These are phyloP conservation scores for Xenopus borealis DNA, from an alignment of 2,113 vertebrate genomes.

Conservation along the genomic window DNA sequence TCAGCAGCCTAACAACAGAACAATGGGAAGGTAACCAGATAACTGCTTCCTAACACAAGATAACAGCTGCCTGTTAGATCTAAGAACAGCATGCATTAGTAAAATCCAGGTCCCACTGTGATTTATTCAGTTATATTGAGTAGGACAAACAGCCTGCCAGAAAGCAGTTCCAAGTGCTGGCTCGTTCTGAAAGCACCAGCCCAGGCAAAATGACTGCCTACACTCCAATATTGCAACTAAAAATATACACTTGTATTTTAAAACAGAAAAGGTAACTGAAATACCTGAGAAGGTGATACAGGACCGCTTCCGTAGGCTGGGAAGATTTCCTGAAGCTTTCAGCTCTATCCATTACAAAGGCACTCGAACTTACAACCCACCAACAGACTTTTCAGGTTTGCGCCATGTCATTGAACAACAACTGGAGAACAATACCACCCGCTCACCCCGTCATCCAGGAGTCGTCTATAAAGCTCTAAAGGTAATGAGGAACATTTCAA, in stretches of 20 bases:
- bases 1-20: too few species aligned
- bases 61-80: too few species aligned
- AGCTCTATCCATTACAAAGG: slow-evolving; percentile 96
- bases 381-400: slow-evolving; percentile 93
- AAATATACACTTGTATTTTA: not conserved
- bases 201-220: too few species aligned
- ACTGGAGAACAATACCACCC: slow-evolving; percentile 92
- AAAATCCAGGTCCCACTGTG: too few species aligned
- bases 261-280: slow-evolving; percentile 85
- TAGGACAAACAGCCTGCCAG: too few species aligned
- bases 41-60: too few species aligned
- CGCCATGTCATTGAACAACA: slow-evolving; percentile 86
- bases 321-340: slow-evolving; percentile 94
- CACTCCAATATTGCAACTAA: too few species aligned
- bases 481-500: slow-evolving; percentile 60
- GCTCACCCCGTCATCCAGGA: slow-evolving; percentile 86
- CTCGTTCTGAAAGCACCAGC: too few species aligned
- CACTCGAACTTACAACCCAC: slow-evolving; percentile 94
- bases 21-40: too few species aligned
- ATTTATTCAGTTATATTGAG: too few species aligned
- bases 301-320: slow-evolving; percentile 91
- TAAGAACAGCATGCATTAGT: too few species aligned
- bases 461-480: slow-evolving; percentile 94
- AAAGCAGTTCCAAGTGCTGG: too few species aligned
- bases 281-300: slow-evolving; percentile 91